Conservation (phyloP, 1,140 invertebrate species). For the Thereuonema tuberculata region DNA sequence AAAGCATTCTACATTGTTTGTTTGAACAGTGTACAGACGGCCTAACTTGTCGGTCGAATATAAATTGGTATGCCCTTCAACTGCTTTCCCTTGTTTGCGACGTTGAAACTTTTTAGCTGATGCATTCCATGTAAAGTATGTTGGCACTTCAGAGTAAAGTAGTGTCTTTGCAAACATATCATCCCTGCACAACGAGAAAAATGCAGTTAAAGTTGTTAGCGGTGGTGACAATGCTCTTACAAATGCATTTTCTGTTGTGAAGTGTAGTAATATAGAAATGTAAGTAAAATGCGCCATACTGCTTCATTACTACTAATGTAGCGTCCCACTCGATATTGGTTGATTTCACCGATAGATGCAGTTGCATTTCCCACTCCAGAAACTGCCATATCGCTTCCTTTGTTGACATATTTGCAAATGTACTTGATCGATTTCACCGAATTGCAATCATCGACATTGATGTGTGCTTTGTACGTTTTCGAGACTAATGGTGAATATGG, state of each 20-base stretch:
- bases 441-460: conserved; percentile 38
- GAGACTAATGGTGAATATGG: conserved; percentile 38
- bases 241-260: conserved; percentile 16
- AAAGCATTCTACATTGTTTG: conserved; percentile 22
- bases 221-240: conserved; percentile 10
- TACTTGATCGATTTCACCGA: conserved; percentile 40
- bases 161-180: conserved; percentile 8
- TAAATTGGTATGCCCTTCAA: conserved; percentile 15
- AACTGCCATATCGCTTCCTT: conserved; percentile 21
- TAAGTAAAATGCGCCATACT: conserved; percentile 26
- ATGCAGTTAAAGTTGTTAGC: conserved; percentile 17
- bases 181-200: conserved; percentile 13
- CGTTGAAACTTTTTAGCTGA: conserved; percentile 8
- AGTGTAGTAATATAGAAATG: conserved; percentile 27
- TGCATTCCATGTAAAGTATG: conserved; percentile 12
- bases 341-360: conserved; percentile 13
- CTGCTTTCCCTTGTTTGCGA: conserved; percentile 20
- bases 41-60: conserved; percentile 12
- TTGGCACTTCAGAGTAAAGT: conserved; percentile 14
- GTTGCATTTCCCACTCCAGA: neutral
- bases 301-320: conserved; percentile 24
- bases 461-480: conserved; percentile 36
- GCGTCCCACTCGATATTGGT: conserved; percentile 14
- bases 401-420: conserved; percentile 20
- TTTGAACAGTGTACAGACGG: conserved; percentile 19